Conservation (phyloP, 2,113 vertebrate species). For the Oreochromis spilurus region DNA sequence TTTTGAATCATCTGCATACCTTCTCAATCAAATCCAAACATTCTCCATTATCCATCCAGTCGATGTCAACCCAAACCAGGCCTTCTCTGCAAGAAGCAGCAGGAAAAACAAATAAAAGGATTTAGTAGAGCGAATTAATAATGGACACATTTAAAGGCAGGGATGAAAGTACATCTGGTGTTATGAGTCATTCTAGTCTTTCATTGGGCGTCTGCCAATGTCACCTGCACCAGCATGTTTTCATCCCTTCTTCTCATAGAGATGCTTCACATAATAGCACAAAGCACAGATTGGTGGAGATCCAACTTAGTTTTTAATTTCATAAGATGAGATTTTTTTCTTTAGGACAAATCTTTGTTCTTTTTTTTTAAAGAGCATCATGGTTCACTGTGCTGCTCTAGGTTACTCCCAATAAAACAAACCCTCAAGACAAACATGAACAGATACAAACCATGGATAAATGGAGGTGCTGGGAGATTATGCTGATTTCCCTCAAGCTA, state of each 20-base stretch:
- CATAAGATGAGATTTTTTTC: background rate
- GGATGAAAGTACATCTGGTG: background rate
- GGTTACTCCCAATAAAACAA: rapidly evolving
- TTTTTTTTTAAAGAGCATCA: background rate
- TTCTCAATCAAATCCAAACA: constrained; percentile 97
- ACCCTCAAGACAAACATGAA: background rate
- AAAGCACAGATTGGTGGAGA: background rate
- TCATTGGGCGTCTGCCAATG: background rate
- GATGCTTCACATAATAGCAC: rapidly evolving
- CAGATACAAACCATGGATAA: background rate
- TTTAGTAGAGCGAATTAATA: background rate
- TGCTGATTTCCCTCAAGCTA: background rate
- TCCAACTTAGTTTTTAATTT: rapidly evolving
- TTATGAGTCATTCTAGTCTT: background rate
- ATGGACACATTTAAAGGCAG: rapidly evolving
- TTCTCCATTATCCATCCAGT: constrained; percentile 97
- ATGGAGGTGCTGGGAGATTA: background rate
- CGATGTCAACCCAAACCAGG: constrained; percentile 88
- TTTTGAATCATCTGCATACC: constrained; percentile 60
- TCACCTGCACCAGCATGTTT: background rate
- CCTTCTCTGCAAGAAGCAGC: constrained; percentile 80
- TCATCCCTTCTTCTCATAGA: background rate
- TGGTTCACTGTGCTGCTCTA: background rate
- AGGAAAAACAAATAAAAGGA: background rate
- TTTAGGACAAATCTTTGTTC: background rate